Evolutionary conservation across 2,888 invertebrate species (phyloP).

Genomic region (Drosophila emarginata): DNA sequence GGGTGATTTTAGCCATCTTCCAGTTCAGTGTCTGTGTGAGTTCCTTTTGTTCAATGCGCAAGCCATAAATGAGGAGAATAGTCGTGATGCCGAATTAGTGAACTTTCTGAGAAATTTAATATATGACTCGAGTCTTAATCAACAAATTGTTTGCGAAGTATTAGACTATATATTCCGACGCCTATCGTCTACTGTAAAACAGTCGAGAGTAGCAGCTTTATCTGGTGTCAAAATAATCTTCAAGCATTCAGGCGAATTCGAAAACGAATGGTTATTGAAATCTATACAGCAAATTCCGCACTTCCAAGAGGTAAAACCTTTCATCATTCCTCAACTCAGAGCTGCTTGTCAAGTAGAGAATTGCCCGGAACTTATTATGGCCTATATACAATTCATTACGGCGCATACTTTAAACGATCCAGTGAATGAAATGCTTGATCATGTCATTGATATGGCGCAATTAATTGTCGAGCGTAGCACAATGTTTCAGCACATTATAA

Average conservation of each 20-base stretch:
- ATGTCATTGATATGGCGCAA: constrained; percentile 92
- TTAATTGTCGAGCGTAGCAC: constrained; percentile 95
- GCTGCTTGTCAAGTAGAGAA: constrained; percentile 96
- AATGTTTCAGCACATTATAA: constrained; percentile 91
- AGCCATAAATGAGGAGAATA: constrained; percentile 86
- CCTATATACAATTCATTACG: constrained; percentile 93
- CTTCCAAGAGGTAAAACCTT: constrained; percentile 88
- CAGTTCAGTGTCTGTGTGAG: constrained; percentile 98
- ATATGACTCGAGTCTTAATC: constrained; percentile 83
- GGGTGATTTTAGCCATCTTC: constrained; percentile 89
- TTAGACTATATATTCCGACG: constrained; percentile 94
- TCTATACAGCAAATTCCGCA: constrained; percentile 90
- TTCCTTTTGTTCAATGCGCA: constrained; percentile 90
- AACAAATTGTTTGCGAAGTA: constrained; percentile 88
- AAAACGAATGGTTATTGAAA: constrained; percentile 85
- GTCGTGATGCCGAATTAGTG: constrained; percentile 88
- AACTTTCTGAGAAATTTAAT: constrained; percentile 85
- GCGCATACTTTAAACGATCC: constrained; percentile 87
- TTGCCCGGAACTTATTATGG: constrained; percentile 88
- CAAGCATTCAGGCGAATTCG: constrained; percentile 80
- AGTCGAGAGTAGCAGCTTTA: constrained; percentile 89
- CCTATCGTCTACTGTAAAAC: constrained; percentile 91
- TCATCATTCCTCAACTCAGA: constrained; percentile 88
- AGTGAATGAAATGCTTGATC: constrained; percentile 87
- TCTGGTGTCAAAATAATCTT: constrained; percentile 88